Evolutionary conservation across 2,888 invertebrate genomes (phyloP), one percentile per base, ranked within the genome.

Genomic region (Meghimatium bilineatum): DNA sequence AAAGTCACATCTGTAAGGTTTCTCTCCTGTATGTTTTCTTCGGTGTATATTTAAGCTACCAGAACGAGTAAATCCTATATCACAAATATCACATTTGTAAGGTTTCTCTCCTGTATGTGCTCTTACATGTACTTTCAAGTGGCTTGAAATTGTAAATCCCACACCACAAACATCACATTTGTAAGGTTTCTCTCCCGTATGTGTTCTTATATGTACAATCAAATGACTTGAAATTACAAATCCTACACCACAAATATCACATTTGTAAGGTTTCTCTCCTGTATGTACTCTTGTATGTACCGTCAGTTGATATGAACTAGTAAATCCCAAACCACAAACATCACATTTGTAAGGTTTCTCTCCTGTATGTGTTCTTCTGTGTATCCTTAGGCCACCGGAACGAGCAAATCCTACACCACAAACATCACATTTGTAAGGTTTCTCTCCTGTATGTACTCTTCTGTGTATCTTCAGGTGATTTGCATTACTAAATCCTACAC

Each of bases 371-470:
- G 23, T 29, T 63, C 10, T 3, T 29, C 23, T 63, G 23, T 63
- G 63, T 63, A 23, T 63, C 1, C 29, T 14, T n/a, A 63, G 29
- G 23, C 29, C 1, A 29, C 63, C 63, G n/a, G 23, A 29, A 2
- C 23, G n/a, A 6, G 23, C n/a, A n/a, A 63, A 63, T 12, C 26
- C 63, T 29, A 29, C 63, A 63, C 29, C 2, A n/a, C 63, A 63
- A 26, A 63, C 5, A 63, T 63, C 63, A 63, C 63, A 63, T n/a
- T 63, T 63, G 63, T 63, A 63, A 29, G 63, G 29, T n/a, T 29
- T 63, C 63, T 63, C 63, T 63, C 63, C 63, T 63, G 63, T 63
- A 63, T 63, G 63, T 29, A 6, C 29, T 63, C 63, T 63, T 29
- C 10, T n/a, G 63, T 63, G 63, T 63, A 29, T 63, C 23, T 14